Conservation (phyloP, 2,888 invertebrate species). For the Rugalucina vietnamica region DNA sequence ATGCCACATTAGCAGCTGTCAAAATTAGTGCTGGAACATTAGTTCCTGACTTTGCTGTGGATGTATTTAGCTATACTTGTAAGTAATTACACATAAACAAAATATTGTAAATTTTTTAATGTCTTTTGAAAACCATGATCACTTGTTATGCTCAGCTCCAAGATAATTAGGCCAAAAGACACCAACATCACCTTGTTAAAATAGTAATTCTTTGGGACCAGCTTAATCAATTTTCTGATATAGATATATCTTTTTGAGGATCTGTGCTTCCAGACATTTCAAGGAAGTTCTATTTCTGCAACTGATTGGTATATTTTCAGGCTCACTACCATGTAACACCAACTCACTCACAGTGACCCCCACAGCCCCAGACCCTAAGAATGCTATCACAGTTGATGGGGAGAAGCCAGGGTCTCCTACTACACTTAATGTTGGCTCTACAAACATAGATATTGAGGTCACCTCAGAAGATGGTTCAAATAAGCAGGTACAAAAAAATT, state of each 20-base stretch:
- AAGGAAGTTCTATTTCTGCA: too few relatives aligned
- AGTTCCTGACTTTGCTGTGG: conserved; percentile 75
- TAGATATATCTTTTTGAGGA: too few relatives aligned
- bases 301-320: too few relatives aligned
- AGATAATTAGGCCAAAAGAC: too few relatives aligned
- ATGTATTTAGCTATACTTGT: conserved; percentile 74
- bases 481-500: conserved; percentile 72
- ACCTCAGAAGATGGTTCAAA: conserved; percentile 82
- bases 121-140: too few relatives aligned
- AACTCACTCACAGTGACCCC: conserved; percentile 73
- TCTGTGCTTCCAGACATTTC: too few relatives aligned
- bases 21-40: conserved; percentile 72
- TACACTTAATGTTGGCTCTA: conserved; percentile 79
- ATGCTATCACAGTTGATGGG: conserved; percentile 74
- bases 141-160: too few relatives aligned
- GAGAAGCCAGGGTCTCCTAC: conserved; percentile 70
- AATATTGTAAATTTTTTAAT: too few relatives aligned
- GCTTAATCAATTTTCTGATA: too few relatives aligned
- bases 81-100: too few relatives aligned
- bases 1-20: conserved; percentile 79
- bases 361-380: conserved; percentile 78
- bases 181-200: too few relatives aligned
- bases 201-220: too few relatives aligned
- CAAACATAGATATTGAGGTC: conserved; percentile 76
- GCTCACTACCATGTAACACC: conserved; percentile 76